Evolutionary conservation across 2,888 invertebrate species (phyloP), one percentile per base, ranked within the genome.

Genomic region (Hesperia comma): DNA sequence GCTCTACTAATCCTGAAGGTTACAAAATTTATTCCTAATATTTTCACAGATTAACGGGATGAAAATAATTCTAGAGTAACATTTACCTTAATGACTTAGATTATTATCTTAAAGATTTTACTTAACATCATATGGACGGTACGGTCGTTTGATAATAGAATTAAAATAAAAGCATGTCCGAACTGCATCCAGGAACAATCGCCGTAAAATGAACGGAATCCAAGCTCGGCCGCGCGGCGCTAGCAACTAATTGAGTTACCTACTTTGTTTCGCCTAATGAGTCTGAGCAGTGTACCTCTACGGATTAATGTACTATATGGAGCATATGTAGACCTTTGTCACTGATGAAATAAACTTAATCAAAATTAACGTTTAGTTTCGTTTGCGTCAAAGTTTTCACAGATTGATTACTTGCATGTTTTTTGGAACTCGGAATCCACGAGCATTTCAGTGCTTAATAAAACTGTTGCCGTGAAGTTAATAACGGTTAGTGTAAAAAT

Each of bases 231-330:
- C 63, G 68, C 62, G 66, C 72, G 75, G 66, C 72, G 75, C 74
- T 73, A 70, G 74, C 67, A 70, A 73, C 74, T 76, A 79, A 78
- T 78, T 76, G 77, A 77, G 77, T 77, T 75, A 74, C 73, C 72
- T 77, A 78, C 78, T 76, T 77, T 77, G 77, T 78, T 77, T 76
- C 75, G 74, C 76, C 78, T 76, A 79, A 78, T 78, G 78, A 74
- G 66, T 60, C 43, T 54, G 64, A 60, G 33, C 66, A 66, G 60
- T 21, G 17, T 51, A 60, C 51, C 40, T 60, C 53, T 32, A 57
- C 51, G 37, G 21, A 21, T 21, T 41, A 43, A 26, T 6, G 33
- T 37, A 32, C 2, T 26, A 17, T 19, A 61, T 53, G 53, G 21
- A 53, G 40, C 61, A 40, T n/a, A 53, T 26, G 53, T 61, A 61